Evolutionary conservation across 2,113 vertebrate species (phyloP), one percentile per base, ranked within the genome.

Genomic region (Brevimyrus niger): DNA sequence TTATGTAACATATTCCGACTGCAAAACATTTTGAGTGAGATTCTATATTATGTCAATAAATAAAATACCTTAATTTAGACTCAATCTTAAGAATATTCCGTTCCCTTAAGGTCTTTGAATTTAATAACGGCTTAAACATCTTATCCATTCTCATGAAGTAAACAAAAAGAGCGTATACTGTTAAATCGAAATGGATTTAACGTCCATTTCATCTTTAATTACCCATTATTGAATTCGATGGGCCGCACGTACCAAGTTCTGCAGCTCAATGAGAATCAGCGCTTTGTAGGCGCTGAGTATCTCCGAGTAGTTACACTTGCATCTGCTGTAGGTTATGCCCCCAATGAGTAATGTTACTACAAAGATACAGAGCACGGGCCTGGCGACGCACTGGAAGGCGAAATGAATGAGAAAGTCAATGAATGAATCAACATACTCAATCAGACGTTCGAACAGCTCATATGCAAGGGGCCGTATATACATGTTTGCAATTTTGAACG

Each of bases 231-330:
- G 21, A 38, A 31, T 3, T 31, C 44, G 58, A 47, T 51, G 3
- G 51, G 10, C 9, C 38, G 1, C 27, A 89, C 84, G 58, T 93
- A 96, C 95, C 94, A 96, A 92, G 91, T 90, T 94, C 85, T 94
- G 93, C 84, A 96, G 93, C 90, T 96, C 93, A 73, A 93, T 91
- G 23, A 93, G 89, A 92, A 95, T 92, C 42, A 95, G 87, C 27
- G 91, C 92, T 89, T 91, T 94, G 92, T 96, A 96, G 82, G 92
- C 92, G 88, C 38, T 90, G 91, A 95, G 91, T 86, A 96, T 95
- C 87, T 94, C 93, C 83, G 89, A 91, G 87, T 95, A 95, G 91
- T 95, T 92, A 89, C 95, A 96, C 90, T 88, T 89, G 53, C 92
- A 91, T 92, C 93, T 95, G 42, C 92, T 91, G 80, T 88, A 91